These are phyloP conservation scores for Naja naja DNA, from an alignment of 2,113 vertebrate genomes.

Conservation along the genomic window DNA sequence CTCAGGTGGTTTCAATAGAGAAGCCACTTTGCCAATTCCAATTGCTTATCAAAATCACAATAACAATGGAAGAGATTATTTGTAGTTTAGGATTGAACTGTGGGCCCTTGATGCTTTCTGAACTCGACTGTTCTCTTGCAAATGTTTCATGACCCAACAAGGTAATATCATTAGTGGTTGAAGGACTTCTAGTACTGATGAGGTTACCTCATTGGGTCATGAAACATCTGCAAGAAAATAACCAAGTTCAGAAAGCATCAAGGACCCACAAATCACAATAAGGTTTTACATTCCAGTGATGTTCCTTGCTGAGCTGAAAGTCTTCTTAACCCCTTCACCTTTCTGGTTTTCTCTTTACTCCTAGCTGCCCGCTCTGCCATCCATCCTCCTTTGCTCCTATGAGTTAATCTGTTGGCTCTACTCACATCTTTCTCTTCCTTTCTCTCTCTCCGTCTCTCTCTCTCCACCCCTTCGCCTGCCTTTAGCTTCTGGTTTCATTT, in stretches of 20 bases:
- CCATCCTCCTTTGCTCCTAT: slow-evolving; percentile 34
- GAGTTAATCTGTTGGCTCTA: slow-evolving; percentile 53
- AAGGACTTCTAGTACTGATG: background rate
- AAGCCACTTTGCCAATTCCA: background rate
- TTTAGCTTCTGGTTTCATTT: slow-evolving; percentile 90
- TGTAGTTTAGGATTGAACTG: background rate
- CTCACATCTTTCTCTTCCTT: slow-evolving; percentile 28
- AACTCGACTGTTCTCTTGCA: background rate
- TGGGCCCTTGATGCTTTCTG: background rate
- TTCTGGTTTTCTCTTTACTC: slow-evolving; percentile 27
- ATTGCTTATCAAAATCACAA: background rate
- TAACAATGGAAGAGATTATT: background rate
- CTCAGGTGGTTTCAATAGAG: background rate
- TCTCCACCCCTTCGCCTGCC: slow-evolving; percentile 54
- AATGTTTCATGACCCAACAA: background rate
- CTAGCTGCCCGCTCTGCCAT: background rate
- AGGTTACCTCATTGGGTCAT: too few species aligned
- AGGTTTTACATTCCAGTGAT: slow-evolving; percentile 49
- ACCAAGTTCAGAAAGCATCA: background rate
- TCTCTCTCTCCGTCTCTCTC: background rate
- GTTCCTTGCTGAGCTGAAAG: slow-evolving; percentile 65
- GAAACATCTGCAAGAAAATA: background rate
- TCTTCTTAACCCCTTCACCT: background rate
- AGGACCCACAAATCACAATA: background rate
- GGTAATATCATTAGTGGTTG: background rate